Percentiles rank a stretch among this genome's conserved stretches.
Conservation (phyloP, 2,888 invertebrate genomes). For the Caenorhabditis sp. region DNA sequence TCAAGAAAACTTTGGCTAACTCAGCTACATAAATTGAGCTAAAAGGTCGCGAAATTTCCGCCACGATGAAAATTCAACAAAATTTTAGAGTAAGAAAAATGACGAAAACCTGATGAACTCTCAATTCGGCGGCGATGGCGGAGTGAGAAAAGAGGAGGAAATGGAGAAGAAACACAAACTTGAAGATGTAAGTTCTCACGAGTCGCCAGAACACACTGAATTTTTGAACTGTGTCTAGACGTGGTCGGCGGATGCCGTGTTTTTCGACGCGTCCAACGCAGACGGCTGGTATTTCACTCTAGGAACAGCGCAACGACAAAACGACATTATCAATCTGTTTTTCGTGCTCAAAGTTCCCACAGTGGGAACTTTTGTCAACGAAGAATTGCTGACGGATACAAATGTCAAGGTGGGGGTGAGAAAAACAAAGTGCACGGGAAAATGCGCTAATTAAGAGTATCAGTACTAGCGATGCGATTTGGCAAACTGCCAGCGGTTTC, state of each 20-base stretch:
- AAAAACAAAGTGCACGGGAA: no score
- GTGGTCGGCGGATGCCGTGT: slow-evolving; percentile 81
- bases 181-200: slow-evolving; percentile 7
- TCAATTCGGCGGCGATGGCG: slow-evolving; percentile 55
- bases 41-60: no score
- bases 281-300: slow-evolving; percentile 72
- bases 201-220: background rate
- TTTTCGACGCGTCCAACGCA: slow-evolving; percentile 79
- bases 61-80: no score
- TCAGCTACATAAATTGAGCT: no score
- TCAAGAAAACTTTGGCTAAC: no score
- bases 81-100: no score
- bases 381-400: slow-evolving; percentile 56
- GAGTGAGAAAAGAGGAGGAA: slow-evolving; percentile 41
- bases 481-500: slow-evolving; percentile 80
- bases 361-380: slow-evolving; percentile 76
- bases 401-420: slow-evolving; percentile 55
- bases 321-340: slow-evolving; percentile 62
- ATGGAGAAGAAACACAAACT: slow-evolving; percentile 57
- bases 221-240: no score
- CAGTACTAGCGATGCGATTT: slow-evolving; percentile 26
- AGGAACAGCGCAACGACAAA: slow-evolving; percentile 61
- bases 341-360: slow-evolving; percentile 76
- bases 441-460: slow-evolving; percentile 59
- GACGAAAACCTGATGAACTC: slow-evolving; percentile 53